A percentile compares a stretch with the other conserved stretches of the same genome.
phyloP scores from a whole-genome alignment of 2,797 vertebrate genomes.

The Malurus splendens region DNA sequence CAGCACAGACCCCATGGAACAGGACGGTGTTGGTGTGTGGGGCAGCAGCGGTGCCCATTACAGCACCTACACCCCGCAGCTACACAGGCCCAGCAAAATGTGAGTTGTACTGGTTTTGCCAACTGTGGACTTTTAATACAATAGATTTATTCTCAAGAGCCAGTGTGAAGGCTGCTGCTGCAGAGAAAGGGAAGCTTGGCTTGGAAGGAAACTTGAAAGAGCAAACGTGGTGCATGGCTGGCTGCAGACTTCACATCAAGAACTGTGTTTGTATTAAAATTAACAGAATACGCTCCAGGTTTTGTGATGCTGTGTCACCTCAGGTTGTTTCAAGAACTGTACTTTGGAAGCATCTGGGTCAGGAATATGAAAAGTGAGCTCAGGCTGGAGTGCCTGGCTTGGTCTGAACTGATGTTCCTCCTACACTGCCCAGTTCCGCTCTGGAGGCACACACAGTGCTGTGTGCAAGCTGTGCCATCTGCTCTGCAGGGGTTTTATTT shows the following conservation, averaged over 20 bases:
- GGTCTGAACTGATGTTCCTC: background rate
- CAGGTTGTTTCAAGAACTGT: accelerated
- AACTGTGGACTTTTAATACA: background rate
- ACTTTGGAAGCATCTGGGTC: background rate
- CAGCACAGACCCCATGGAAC: accelerated
- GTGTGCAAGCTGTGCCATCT: too few relatives aligned
- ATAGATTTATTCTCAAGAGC: background rate
- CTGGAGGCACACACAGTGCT: accelerated
- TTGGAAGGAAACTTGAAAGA: background rate
- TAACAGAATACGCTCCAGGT: background rate
- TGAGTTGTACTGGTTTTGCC: background rate
- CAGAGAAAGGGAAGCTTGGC: background rate
- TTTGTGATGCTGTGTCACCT: background rate
- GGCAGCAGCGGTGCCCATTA: accelerated
- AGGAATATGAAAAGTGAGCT: too few relatives aligned
- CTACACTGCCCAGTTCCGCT: background rate
- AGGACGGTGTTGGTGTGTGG: accelerated
- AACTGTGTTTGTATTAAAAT: background rate
- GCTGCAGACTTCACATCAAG: background rate
- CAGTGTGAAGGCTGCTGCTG: background rate
- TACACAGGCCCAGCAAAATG: background rate
- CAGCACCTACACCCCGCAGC: accelerated
- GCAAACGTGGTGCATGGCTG: background rate
- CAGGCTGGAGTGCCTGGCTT: background rate
- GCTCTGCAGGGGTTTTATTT: background rate